These are phyloP conservation scores for Stegophylla sp. DNA, from an alignment of 2,888 invertebrate genomes.

Conservation along the genomic window DNA sequence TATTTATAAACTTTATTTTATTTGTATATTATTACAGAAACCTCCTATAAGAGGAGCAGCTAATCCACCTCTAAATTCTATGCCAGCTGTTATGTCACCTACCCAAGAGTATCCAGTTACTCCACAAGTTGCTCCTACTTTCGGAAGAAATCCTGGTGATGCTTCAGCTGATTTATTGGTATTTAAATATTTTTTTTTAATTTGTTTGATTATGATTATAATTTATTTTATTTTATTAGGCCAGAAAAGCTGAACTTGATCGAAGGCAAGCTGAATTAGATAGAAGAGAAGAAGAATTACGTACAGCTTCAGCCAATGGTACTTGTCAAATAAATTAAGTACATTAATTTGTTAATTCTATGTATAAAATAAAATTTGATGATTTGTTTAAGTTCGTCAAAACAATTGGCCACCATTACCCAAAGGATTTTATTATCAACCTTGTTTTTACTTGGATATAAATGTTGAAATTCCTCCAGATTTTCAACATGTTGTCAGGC, in stretches of 20 bases:
- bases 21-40: slow-evolving; percentile 62
- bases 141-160: slow-evolving; percentile 70
- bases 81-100: slow-evolving; percentile 84
- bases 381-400: slow-evolving; percentile 69
- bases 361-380: slow-evolving; percentile 26
- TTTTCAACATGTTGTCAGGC: slow-evolving; percentile 94
- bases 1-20: background rate
- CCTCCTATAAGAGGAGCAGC: slow-evolving; percentile 66
- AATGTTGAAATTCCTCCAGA: slow-evolving; percentile 97
- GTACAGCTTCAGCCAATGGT: slow-evolving; percentile 68
- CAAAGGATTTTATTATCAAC: slow-evolving; percentile 88
- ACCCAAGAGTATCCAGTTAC: slow-evolving; percentile 67
- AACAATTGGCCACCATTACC: slow-evolving; percentile 99
- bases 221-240: slow-evolving; percentile 16
- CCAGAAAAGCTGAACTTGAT: slow-evolving; percentile 86
- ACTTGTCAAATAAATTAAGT: slow-evolving; percentile 57
- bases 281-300: slow-evolving; percentile 85
- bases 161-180: slow-evolving; percentile 62
- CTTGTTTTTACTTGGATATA: slow-evolving; percentile 99
- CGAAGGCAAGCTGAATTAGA: slow-evolving; percentile 88
- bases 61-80: slow-evolving; percentile 68
- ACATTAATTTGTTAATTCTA: background rate
- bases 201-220: slow-evolving; percentile 9
- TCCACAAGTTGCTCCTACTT: slow-evolving; percentile 72
- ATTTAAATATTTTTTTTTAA: slow-evolving; percentile 51